These are phyloP conservation scores for Drosophila prostipennis DNA, from an alignment of 2,888 invertebrate species.

Conservation along the genomic window DNA sequence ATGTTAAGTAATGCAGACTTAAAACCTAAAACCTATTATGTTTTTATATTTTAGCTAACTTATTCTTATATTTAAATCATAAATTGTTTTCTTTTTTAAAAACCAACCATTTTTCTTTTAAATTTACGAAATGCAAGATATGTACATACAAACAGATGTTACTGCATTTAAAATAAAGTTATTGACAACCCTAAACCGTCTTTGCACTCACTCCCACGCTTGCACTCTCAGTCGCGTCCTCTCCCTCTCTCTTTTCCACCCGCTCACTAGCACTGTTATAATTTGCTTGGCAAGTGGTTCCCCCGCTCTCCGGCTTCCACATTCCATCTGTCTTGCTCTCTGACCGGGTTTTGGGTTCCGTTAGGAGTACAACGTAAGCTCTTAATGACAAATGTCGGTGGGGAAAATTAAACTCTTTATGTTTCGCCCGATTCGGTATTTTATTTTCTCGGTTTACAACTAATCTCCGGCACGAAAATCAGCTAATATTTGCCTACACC, in stretches of 20 bases:
- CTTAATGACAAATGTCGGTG: conserved; percentile 22
- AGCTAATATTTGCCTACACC: conserved; percentile 69
- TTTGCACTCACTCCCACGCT: conserved; percentile 11
- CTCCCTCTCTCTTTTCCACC: not conserved
- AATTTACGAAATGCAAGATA: too few species aligned
- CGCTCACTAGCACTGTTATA: conserved; percentile 15
- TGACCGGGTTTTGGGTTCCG: conserved; percentile 14
- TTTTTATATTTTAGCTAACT: not conserved
- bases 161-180: too few species aligned
- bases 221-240: not conserved
- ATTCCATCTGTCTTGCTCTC: not conserved
- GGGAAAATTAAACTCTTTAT: conserved; percentile 34
- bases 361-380: conserved; percentile 21
- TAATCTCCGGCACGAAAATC: conserved; percentile 27
- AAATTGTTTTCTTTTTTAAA: too few species aligned
- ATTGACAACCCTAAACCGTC: conserved; percentile 16
- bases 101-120: too few species aligned
- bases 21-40: too few species aligned
- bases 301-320: conserved; percentile 2
- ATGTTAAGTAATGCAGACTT: not conserved
- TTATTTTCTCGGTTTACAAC: conserved; percentile 23
- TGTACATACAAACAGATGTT: too few species aligned
- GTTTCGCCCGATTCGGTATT: conserved; percentile 12
- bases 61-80: not conserved
- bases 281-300: conserved; percentile 13